phyloP scores from a whole-genome alignment of 2,113 vertebrate species.

The Triplophysa tibetana region DNA sequence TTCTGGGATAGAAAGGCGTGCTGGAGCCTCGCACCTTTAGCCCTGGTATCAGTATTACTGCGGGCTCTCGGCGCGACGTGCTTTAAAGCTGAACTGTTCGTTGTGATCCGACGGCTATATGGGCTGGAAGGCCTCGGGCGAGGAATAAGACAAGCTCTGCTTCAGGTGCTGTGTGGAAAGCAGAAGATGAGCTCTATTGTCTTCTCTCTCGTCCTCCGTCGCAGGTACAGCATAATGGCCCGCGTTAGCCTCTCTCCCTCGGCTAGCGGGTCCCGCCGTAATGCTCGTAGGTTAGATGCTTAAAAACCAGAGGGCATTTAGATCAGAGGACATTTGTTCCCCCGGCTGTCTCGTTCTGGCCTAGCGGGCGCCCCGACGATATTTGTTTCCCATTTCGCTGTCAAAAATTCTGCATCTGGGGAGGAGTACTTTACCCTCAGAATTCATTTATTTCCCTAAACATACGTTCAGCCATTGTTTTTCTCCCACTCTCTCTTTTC shows the following conservation, averaged over 20 bases:
- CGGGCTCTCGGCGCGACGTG: conserved; percentile 68
- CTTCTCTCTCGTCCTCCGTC: conserved; percentile 27
- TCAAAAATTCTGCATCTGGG: conserved; percentile 50
- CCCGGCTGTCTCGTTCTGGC: conserved; percentile 36
- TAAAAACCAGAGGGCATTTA: conserved; percentile 47
- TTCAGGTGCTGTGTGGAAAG: conserved; percentile 51
- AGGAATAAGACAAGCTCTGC: conserved; percentile 63
- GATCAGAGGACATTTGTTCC: conserved; percentile 52
- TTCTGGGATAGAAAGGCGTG: conserved; percentile 41
- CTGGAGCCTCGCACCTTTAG: conserved; percentile 46
- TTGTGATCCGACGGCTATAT: conserved; percentile 71
- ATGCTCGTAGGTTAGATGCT: conserved; percentile 50
- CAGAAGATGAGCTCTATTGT: conserved; percentile 48
- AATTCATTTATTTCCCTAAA: conserved; percentile 64
- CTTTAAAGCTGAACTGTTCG: conserved; percentile 73
- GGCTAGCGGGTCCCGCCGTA: conserved; percentile 43
- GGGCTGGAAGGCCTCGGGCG: conserved; percentile 71
- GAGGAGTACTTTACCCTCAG: conserved; percentile 48
- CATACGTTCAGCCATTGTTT: conserved; percentile 59
- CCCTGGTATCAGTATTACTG: conserved; percentile 44
- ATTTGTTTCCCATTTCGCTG: conserved; percentile 54
- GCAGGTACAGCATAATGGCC: conserved; percentile 51
- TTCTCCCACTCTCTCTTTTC: conserved; percentile 46
- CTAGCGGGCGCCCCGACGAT: conserved; percentile 15
- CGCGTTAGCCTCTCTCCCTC: conserved; percentile 45